A percentile compares a stretch with the other conserved stretches of the same genome.
Evolutionary conservation across 1,140 invertebrate species (phyloP).

Genomic region (Euura saliciscinereae): DNA sequence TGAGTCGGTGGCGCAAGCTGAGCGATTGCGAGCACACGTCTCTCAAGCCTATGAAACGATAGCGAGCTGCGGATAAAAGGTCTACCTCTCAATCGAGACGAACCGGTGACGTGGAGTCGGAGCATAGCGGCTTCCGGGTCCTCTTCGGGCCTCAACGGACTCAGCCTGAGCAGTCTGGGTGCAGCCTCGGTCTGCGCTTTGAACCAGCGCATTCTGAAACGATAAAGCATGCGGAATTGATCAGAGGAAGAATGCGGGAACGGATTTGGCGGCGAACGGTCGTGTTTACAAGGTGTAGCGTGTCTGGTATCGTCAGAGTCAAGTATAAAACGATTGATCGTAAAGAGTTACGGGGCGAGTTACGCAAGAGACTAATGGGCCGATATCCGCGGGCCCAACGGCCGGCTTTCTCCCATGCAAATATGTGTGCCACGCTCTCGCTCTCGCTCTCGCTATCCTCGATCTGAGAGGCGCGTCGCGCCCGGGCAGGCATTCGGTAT

Average conservation of each 20-base stretch:
- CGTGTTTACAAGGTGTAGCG: too few species aligned
- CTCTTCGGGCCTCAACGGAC: constrained; percentile 64
- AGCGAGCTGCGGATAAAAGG: background rate
- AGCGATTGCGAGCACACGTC: too few species aligned
- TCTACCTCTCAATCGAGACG: constrained; percentile 53
- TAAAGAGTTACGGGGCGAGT: constrained; percentile 11
- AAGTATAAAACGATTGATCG: background rate
- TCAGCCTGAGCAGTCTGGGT: constrained; percentile 72
- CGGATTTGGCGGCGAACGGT: too few species aligned
- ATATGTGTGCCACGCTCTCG: constrained; percentile 46
- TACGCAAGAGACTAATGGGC: constrained; percentile 48
- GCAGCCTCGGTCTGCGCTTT: constrained; percentile 66
- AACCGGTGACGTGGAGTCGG: constrained; percentile 43
- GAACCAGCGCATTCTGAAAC: constrained; percentile 73
- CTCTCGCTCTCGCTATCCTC: constrained; percentile 16
- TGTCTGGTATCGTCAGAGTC: background rate
- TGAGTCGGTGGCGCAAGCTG: too few species aligned
- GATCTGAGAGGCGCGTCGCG: constrained; percentile 6
- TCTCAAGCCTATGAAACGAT: too few species aligned
- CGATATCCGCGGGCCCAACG: constrained; percentile 23
- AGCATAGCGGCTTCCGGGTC: constrained; percentile 48
- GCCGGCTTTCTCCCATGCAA: constrained; percentile 45
- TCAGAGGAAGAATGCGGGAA: background rate
- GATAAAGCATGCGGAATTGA: background rate
- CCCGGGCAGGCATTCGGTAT: too few species aligned